phyloP scores from a whole-genome alignment of 1,140 invertebrate species.

The Heliothis virescens region DNA sequence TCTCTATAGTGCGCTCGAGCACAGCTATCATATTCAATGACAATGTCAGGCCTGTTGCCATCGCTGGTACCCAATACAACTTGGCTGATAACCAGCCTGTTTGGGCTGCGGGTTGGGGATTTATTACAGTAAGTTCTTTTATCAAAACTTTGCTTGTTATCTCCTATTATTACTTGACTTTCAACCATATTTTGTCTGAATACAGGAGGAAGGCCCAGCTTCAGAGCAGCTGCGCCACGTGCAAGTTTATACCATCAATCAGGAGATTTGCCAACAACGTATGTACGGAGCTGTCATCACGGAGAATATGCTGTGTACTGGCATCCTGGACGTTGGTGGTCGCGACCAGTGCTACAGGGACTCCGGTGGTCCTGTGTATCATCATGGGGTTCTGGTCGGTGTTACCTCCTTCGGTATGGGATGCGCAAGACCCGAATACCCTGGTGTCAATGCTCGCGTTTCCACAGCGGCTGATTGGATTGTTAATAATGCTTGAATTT shows the following conservation, averaged over 20 bases:
- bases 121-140: conserved; percentile 57
- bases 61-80: conserved; percentile 57
- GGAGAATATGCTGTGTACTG: conserved; percentile 72
- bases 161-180: too few species aligned
- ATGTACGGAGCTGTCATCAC: conserved; percentile 59
- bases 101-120: conserved; percentile 68
- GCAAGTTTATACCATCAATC: conserved; percentile 67
- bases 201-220: conserved; percentile 55
- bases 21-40: neutral
- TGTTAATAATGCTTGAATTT: too few species aligned
- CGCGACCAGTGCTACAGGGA: conserved; percentile 48
- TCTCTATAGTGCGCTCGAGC: conserved; percentile 76
- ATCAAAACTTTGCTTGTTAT: neutral
- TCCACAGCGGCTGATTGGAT: neutral
- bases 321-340: conserved; percentile 65
- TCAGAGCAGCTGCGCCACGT: conserved; percentile 72
- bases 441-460: conserved; percentile 86
- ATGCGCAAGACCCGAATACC: conserved; percentile 83
- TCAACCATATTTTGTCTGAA: too few species aligned
- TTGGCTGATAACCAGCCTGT: conserved; percentile 61
- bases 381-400: too few species aligned
- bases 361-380: too few species aligned
- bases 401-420: conserved; percentile 79
- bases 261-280: conserved; percentile 56
- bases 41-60: neutral